phyloP scores from a whole-genome alignment of 2,113 vertebrate species.

The Puntigrus tetrazona region DNA sequence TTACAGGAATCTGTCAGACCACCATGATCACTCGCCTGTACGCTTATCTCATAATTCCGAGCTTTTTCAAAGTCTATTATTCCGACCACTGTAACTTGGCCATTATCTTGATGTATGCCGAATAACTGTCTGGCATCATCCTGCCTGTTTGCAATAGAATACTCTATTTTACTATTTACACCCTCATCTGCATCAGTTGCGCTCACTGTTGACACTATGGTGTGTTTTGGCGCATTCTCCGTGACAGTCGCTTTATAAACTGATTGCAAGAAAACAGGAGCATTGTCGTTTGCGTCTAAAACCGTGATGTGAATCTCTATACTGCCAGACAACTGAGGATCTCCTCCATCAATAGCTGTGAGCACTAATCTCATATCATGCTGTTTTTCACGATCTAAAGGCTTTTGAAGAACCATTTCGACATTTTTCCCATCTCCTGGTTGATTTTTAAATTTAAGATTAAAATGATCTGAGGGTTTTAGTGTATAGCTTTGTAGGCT shows the following conservation, averaged over 20 bases:
- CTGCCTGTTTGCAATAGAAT: conserved; percentile 8
- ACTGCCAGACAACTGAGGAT: conserved; percentile 60
- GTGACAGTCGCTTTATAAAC: conserved; percentile 62
- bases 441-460: conserved; percentile 42
- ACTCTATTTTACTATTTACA: conserved; percentile 30
- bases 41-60: conserved; percentile 62
- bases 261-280: conserved; percentile 66
- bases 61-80: conserved; percentile 67
- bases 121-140: not conserved
- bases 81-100: conserved; percentile 55
- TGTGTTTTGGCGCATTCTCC: conserved; percentile 62
- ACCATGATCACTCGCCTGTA: conserved; percentile 63
- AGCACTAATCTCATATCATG: conserved; percentile 61
- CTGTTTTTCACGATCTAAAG: conserved; percentile 66
- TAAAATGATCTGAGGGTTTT: conserved; percentile 47
- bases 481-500: conserved; percentile 41
- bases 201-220: conserved; percentile 43
- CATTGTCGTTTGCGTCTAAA: conserved; percentile 73
- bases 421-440: conserved; percentile 9
- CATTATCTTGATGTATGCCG: conserved; percentile 26
- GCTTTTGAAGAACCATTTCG: conserved; percentile 63
- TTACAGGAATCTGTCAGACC: conserved; percentile 60
- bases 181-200: conserved; percentile 66
- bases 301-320: conserved; percentile 62
- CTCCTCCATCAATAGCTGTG: conserved; percentile 62